These are phyloP conservation scores for Drosophila cyrtoloma DNA, from an alignment of 2,888 invertebrate genomes.

Conservation along the genomic window DNA sequence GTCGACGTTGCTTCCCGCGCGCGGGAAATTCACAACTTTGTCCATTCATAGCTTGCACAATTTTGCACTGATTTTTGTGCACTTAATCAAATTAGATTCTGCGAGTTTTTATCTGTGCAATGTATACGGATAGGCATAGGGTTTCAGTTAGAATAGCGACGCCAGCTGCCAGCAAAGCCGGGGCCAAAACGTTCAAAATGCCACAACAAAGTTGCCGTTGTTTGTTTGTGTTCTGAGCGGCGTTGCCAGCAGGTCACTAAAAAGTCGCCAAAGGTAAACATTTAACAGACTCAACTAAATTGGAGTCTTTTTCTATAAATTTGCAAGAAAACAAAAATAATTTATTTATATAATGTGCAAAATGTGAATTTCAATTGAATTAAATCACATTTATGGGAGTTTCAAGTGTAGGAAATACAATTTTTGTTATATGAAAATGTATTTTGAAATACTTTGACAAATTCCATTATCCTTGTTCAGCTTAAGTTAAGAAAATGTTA, in stretches of 20 bases:
- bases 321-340: background rate
- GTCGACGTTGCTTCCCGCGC: constrained; percentile 81
- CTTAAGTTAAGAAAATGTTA: background rate
- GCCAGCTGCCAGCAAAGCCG: constrained; percentile 60
- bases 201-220: constrained; percentile 67
- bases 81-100: constrained; percentile 75
- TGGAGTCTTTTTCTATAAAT: constrained; percentile 1
- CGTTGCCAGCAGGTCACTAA: constrained; percentile 63
- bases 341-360: background rate
- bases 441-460: background rate
- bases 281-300: constrained; percentile 31
- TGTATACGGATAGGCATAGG: constrained; percentile 16
- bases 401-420: too few species aligned
- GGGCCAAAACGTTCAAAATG: constrained; percentile 67
- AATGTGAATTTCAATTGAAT: background rate
- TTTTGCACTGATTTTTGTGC: constrained; percentile 65
- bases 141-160: constrained; percentile 70
- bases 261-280: constrained; percentile 41
- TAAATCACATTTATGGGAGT: background rate
- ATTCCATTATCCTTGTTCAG: background rate
- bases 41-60: constrained; percentile 61
- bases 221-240: constrained; percentile 67
- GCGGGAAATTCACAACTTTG: constrained; percentile 81
- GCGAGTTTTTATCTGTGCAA: constrained; percentile 56
- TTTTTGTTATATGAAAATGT: background rate